These are phyloP conservation scores for Kryptolebias marmoratus DNA, from an alignment of 2,113 vertebrate genomes.

Conservation along the genomic window DNA sequence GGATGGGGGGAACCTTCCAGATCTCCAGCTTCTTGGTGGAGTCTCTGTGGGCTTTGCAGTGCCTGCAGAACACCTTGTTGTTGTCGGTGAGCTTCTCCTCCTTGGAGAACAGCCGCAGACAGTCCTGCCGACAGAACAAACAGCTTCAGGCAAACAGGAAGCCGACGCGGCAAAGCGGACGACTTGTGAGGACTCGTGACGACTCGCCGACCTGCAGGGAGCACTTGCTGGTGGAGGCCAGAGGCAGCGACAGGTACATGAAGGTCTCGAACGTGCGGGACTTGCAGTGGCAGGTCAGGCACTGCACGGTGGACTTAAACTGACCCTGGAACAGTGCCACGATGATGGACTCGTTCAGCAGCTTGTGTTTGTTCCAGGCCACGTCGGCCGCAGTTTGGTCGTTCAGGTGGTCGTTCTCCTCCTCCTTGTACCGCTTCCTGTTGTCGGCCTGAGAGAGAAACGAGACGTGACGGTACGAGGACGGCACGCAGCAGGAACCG, in stretches of 20 bases:
- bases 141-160: too few species aligned
- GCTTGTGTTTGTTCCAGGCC: constrained; percentile 97
- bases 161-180: too few species aligned
- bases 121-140: constrained; percentile 82
- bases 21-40: constrained; percentile 98
- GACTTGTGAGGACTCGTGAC: background rate
- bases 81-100: constrained; percentile 96
- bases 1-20: constrained; percentile 96
- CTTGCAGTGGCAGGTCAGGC: constrained; percentile 92
- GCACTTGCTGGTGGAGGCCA: constrained; percentile 94
- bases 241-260: constrained; percentile 93
- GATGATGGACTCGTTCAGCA: constrained; percentile 95
- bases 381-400: constrained; percentile 88
- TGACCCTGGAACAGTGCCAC: constrained; percentile 97
- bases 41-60: constrained; percentile 94
- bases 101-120: constrained; percentile 96
- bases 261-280: constrained; percentile 97
- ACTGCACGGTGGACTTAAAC: constrained; percentile 98
- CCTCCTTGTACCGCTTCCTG: constrained; percentile 93
- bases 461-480: background rate
- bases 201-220: constrained; percentile 87
- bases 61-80: constrained; percentile 95
- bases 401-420: constrained; percentile 91
- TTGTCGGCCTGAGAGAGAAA: constrained; percentile 88
- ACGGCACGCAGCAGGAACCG: background rate